phyloP scores from a whole-genome alignment of 2,113 vertebrate genomes.

The Chloropsis cyanopogon region DNA sequence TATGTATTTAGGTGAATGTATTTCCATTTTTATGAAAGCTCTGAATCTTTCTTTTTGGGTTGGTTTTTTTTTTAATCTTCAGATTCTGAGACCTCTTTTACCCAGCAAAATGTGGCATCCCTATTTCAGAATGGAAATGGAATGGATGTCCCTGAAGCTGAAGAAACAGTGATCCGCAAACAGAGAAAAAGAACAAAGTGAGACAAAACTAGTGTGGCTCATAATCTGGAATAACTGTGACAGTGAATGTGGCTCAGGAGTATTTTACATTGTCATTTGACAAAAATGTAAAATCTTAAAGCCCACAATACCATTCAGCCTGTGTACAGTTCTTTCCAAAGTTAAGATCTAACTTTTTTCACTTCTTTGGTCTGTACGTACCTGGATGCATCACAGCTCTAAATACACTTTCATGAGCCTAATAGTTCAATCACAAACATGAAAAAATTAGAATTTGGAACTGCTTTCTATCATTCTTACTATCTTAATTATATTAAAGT shows the following conservation, averaged over 20 bases:
- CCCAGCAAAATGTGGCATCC: constrained; percentile 62
- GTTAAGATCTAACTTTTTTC: neutral
- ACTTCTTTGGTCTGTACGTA: neutral
- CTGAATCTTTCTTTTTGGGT: neutral
- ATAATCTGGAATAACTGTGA: neutral
- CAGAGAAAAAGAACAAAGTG: constrained; percentile 84
- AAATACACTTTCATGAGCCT: neutral
- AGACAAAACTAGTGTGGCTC: constrained; percentile 28
- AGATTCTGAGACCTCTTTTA: constrained; percentile 78
- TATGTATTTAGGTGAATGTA: neutral
- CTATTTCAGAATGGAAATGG: constrained; percentile 82
- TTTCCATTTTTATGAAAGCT: neutral
- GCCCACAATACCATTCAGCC: neutral
- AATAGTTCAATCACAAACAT: neutral
- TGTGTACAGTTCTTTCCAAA: neutral
- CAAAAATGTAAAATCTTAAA: neutral
- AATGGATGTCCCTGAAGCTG: constrained; percentile 72
- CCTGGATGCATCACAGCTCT: neutral
- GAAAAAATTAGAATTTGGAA: neutral
- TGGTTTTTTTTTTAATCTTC: neutral
- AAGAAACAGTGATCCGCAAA: constrained; percentile 79
- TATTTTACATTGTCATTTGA: neutral
- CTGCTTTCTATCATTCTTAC: neutral
- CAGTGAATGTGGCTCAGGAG: neutral
- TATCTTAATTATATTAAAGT: neutral